phyloP scores from a whole-genome alignment of 2,113 vertebrate species.

The Psilopsiagon aurifrons region DNA sequence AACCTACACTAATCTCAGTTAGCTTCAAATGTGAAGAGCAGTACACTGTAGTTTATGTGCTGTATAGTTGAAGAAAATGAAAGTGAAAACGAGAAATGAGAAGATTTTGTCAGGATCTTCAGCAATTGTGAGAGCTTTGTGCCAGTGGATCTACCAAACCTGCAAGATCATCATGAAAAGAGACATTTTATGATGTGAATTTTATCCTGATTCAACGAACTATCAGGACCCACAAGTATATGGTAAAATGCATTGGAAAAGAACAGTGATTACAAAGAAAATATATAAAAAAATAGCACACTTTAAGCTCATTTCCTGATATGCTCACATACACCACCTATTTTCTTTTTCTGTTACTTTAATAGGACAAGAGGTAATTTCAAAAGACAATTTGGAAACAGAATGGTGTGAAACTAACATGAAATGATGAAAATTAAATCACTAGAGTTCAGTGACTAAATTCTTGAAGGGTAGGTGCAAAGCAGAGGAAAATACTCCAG shows the following conservation, averaged over 20 bases:
- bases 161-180: background rate
- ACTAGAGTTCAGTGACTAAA: background rate
- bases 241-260: background rate
- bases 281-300: background rate
- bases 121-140: background rate
- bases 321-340: fast-evolving
- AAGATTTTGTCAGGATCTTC: background rate
- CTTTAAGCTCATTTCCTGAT: background rate
- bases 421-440: background rate
- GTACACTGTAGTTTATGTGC: fast-evolving
- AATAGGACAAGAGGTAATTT: background rate
- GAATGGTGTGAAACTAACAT: background rate
- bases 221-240: background rate
- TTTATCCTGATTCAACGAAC: background rate
- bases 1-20: background rate
- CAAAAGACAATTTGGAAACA: background rate
- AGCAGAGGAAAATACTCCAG: background rate
- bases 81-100: background rate
- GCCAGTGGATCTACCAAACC: background rate
- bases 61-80: background rate
- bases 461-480: background rate
- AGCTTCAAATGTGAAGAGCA: background rate
- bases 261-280: background rate
- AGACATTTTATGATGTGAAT: background rate
- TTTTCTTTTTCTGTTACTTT: background rate